Evolutionary conservation across 2,888 invertebrate genomes (phyloP).

Genomic region (Lasioglossum lativentre): DNA sequence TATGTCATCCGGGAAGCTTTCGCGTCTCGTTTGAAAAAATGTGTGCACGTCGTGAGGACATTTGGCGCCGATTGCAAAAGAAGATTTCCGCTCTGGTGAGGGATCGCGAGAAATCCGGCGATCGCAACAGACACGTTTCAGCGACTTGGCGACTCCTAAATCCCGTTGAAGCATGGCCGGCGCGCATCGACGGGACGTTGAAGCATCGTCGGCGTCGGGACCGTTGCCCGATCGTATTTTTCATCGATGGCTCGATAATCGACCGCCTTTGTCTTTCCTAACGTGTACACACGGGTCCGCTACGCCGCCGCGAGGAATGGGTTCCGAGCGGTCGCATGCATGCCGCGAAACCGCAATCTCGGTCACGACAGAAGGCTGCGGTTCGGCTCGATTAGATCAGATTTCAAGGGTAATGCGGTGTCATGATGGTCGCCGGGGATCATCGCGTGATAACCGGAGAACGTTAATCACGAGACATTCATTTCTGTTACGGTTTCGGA

Average conservation of each 20-base stretch:
- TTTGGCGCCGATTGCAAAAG: neutral
- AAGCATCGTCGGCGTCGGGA: constrained; percentile 36
- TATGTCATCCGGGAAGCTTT: neutral
- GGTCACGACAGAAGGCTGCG: constrained; percentile 56
- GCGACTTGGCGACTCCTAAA: constrained; percentile 38
- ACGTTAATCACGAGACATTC: neutral
- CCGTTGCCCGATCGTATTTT: constrained; percentile 47
- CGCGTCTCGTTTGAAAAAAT: neutral
- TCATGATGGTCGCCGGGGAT: constrained; percentile 30
- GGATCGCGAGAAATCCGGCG: neutral
- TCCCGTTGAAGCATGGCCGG: constrained; percentile 43
- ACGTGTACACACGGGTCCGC: constrained; percentile 28
- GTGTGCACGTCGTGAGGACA: neutral
- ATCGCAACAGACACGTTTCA: constrained; percentile 25
- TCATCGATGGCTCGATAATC: constrained; percentile 60
- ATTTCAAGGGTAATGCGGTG: constrained; percentile 58
- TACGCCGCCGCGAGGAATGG: constrained; percentile 10
- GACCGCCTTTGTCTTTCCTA: constrained; percentile 58
- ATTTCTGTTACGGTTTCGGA: neutral
- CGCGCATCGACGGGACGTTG: constrained; percentile 54
- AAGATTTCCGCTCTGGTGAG: neutral
- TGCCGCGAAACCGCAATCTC: constrained; percentile 58
- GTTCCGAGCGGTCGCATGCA: constrained; percentile 36
- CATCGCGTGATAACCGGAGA: constrained; percentile 13
- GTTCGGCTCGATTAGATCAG: constrained; percentile 60